Percentiles rank a stretch among this genome's conserved stretches.
These are phyloP conservation scores for Lichenostomus cassidix DNA, from an alignment of 2,113 vertebrate species.

Conservation along the genomic window DNA sequence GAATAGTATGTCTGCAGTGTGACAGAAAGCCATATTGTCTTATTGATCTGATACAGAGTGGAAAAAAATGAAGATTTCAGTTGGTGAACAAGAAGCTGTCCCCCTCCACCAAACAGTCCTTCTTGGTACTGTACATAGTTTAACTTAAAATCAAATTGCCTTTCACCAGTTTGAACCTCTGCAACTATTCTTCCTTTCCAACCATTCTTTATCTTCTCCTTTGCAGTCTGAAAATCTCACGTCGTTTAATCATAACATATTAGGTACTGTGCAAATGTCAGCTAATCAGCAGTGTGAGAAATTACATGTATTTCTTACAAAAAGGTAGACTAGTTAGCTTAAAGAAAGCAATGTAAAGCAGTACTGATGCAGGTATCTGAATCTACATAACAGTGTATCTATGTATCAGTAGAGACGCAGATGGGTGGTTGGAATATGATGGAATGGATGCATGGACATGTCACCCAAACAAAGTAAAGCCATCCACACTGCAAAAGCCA, in stretches of 20 bases:
- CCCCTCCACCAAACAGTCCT: neutral
- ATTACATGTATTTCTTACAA: neutral
- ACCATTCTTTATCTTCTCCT: neutral
- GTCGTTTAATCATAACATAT: neutral
- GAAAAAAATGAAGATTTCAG: neutral
- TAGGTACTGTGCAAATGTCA: neutral
- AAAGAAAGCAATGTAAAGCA: neutral
- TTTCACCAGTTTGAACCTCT: neutral
- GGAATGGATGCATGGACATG: neutral
- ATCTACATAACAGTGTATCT: accelerated
- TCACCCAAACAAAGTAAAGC: neutral
- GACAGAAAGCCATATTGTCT: neutral
- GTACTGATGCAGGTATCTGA: neutral
- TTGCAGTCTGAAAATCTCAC: neutral
- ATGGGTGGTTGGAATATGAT: neutral
- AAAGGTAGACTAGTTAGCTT: neutral
- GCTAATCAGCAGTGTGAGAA: neutral
- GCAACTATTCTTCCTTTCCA: neutral
- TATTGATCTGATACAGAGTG: neutral
- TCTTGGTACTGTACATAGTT: neutral
- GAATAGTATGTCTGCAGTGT: neutral
- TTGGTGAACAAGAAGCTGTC: neutral
- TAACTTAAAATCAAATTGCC: neutral
- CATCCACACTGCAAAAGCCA: neutral
- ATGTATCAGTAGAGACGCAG: accelerated